Evolutionary conservation across 2,888 invertebrate genomes (phyloP).

Genomic region (Caenorhabditis afra): DNA sequence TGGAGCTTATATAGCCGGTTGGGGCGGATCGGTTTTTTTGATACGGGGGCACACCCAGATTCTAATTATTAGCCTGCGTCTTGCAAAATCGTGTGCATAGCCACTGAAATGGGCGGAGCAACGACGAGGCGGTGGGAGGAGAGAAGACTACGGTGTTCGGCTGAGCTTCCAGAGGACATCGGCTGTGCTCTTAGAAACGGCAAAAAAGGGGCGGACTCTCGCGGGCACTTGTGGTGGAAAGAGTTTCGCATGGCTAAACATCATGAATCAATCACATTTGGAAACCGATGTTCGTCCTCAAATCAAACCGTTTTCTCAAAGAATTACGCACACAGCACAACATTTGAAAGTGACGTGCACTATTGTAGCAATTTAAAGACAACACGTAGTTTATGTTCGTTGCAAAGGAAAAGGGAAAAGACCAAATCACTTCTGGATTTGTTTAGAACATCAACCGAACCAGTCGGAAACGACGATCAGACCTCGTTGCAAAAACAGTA

Average conservation of each 20-base stretch:
- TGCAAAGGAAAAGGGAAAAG: background rate
- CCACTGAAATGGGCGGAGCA: slow-evolving; percentile 41
- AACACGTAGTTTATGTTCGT: slow-evolving; percentile 14
- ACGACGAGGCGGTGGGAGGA: background rate
- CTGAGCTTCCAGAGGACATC: slow-evolving; percentile 37
- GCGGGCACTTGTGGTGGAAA: slow-evolving; percentile 13
- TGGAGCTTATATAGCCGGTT: slow-evolving; percentile 50
- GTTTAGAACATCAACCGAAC: background rate
- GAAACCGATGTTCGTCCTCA: slow-evolving; percentile 31
- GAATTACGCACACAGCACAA: slow-evolving; percentile 9
- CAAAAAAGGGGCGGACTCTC: slow-evolving; percentile 37
- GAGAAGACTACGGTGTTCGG: slow-evolving; percentile 40
- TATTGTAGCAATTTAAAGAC: background rate
- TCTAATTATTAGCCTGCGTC: slow-evolving; percentile 41
- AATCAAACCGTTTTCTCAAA: slow-evolving; percentile 10
- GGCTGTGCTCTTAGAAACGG: slow-evolving; percentile 27
- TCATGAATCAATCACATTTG: slow-evolving; percentile 31
- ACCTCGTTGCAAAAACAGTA: slow-evolving; percentile 28
- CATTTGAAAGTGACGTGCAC: slow-evolving; percentile 35
- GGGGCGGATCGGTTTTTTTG: slow-evolving; percentile 52
- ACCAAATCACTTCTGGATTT: slow-evolving; percentile 17
- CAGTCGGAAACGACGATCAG: background rate
- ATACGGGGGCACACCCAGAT: slow-evolving; percentile 29
- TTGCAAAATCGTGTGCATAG: slow-evolving; percentile 34
- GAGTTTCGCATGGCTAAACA: slow-evolving; percentile 41